These are phyloP conservation scores for Fulica atra DNA, from an alignment of 2,113 vertebrate species.

Conservation along the genomic window DNA sequence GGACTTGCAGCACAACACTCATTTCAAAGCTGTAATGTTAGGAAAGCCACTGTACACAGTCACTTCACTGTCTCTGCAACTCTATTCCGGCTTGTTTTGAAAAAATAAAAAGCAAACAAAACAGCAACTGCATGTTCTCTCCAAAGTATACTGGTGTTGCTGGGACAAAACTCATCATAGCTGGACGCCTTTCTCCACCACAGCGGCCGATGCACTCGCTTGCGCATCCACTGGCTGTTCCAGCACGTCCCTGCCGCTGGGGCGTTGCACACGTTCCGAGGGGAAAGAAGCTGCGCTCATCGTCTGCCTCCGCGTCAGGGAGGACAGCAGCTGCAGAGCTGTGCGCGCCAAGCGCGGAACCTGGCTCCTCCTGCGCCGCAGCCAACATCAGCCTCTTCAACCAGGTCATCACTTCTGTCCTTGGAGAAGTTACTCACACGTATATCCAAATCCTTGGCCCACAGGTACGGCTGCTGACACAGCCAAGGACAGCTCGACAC, in stretches of 20 bases:
- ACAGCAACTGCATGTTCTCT: background rate
- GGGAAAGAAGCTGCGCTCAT: background rate
- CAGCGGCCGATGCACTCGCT: background rate
- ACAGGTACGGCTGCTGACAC: background rate
- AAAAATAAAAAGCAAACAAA: background rate
- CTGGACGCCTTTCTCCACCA: background rate
- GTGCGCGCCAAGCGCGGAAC: background rate
- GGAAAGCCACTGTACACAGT: background rate
- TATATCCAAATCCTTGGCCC: background rate
- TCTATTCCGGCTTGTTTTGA: background rate
- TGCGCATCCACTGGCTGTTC: background rate
- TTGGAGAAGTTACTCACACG: constrained; percentile 1
- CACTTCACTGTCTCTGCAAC: background rate
- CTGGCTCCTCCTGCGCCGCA: constrained; percentile 7
- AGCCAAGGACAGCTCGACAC: constrained; percentile 43
- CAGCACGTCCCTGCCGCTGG: background rate
- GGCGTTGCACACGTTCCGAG: background rate
- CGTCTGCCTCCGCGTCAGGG: background rate
- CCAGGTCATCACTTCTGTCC: background rate
- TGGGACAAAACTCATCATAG: background rate
- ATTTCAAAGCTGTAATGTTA: background rate
- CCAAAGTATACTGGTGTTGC: background rate
- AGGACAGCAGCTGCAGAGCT: constrained; percentile 40
- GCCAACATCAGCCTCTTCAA: background rate
- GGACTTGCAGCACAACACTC: background rate